phyloP scores from a whole-genome alignment of 53 echinoderm and acorn worm genomes.

The Arbacia lixula region DNA sequence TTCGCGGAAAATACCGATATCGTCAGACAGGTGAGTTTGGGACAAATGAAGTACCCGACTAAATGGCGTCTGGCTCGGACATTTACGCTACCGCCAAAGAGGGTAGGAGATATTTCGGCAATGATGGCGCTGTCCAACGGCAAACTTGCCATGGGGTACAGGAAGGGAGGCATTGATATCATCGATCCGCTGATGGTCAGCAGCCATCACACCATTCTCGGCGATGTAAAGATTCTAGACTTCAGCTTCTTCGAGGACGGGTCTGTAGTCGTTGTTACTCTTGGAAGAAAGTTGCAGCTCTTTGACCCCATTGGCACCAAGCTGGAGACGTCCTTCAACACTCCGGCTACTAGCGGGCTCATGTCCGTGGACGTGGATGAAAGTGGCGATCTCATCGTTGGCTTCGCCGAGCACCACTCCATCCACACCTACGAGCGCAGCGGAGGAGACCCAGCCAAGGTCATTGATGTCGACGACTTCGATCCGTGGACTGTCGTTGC shows the following conservation, averaged over 20 bases:
- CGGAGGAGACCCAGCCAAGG: constrained; percentile 21
- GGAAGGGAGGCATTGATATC: constrained; percentile 42
- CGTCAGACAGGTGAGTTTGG: background rate
- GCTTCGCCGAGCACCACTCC: constrained; percentile 39
- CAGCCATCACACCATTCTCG: background rate
- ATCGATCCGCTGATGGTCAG: background rate
- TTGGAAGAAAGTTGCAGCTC: constrained; percentile 1
- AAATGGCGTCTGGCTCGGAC: constrained; percentile 24
- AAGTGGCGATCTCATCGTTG: constrained; percentile 6
- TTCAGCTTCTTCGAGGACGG: constrained; percentile 10
- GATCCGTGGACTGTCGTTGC: constrained; percentile 24
- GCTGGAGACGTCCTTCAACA: constrained; percentile 13
- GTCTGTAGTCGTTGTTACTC: background rate
- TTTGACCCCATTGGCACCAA: background rate
- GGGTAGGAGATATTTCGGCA: background rate
- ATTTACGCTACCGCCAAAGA: background rate
- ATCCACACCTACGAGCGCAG: constrained; percentile 2
- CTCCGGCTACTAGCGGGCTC: constrained; percentile 26
- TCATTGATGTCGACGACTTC: constrained; percentile 30
- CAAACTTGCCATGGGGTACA: constrained; percentile 34
- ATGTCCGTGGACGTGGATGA: constrained; percentile 45
- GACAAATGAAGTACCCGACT: constrained; percentile 7
- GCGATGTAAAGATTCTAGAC: constrained; percentile 1
- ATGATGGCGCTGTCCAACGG: constrained; percentile 12
- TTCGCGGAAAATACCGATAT: constrained; percentile 12